Evolutionary conservation across 2,113 vertebrate genomes (phyloP), one percentile per base, ranked within the genome.

Genomic region (Hemiscyllium ocellatum): DNA sequence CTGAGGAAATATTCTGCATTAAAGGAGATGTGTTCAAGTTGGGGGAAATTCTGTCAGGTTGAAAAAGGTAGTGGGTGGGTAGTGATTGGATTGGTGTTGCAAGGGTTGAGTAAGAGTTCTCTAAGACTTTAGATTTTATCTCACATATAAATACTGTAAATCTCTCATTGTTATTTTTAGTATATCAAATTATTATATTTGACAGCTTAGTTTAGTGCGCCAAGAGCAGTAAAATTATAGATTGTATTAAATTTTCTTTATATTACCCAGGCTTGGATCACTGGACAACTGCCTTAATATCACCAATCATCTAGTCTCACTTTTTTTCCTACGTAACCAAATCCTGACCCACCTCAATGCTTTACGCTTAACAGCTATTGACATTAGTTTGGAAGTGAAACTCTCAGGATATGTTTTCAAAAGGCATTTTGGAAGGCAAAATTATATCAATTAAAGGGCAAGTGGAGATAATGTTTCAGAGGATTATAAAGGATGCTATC

Each of bases 401-500:
- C n/a, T 29, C 26, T 83, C 78, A 83, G 3, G 78, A 13, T 83
- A 42, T 4, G 0, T 80, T 80, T 17, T 83, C 78, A 83, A 83
- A 19, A 83, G 78, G 78, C 78, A n/a, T 61, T 83, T 83, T 83
- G 78, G n/a, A 83, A 83, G 78, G 1, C 78, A 83, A 83, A 15
- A 13, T 83, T 83, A 83, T 42, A n/a, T 5, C n/a, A 83, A 83
- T 83, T 83, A 83, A 83, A 83, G 78, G n/a, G 13, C 19, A 83
- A 83, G 78, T 83, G 78, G 78, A 4, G 78, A 83, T 83, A 83
- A 83, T 83, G n/a, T 37, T 83, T 83, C 78, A 83, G 78, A 83
- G 78, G n/a, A 42, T 83, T 83, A 80, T 80, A 80, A 37, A 80
- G 12, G 76, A 80, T 80, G 76, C 76, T 80, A 80, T 80, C 76